Base-by-base conservation (phyloP, 92 coral and sea anemone genomes). In the Actinostola sp. region DNA sequence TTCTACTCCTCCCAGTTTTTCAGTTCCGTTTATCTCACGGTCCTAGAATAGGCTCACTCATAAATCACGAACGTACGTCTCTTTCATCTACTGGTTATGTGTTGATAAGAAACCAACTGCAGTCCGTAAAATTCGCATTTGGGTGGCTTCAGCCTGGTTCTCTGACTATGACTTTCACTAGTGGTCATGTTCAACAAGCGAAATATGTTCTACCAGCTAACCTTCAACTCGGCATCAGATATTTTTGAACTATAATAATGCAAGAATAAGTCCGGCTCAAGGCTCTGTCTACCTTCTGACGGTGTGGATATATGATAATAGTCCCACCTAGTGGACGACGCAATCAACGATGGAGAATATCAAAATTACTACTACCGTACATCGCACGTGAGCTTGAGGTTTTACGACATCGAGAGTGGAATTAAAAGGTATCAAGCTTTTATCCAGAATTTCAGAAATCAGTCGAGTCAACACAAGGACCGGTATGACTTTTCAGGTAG, bases 81-180 rank as follows among this genome's bases (percentile, higher is more conserved):
- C 72, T 94, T 29, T 74, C 3, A 84, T 58, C 19, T 61, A 71
- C 34, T 94, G 98, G 98, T 66, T 8, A 28, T 91, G 98, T 57
- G 75, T 61, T 7, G 98, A 94, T 73, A 63, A 75, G 13, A 89
- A 94, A 61, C 27, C 70, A 81, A 24, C 43, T 94, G 32, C 27
- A 71, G 43, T 72, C 84, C 11, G 83, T 82, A 27, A 75, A 75
- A 42, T 58, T 91, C 35, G 94, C 86, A 28, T 91, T 94, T 70
- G 98, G n/a, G n/a, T n/a, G 98, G 3, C 84, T 89, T n/a, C 92
- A 88, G 72, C 98, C 98, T 58, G 98, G 98, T 51, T 73, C 78
- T 46, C 76, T 13, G 89, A 88, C 55, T 29, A 75, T 84, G 84
- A 67, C 60, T 30, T 91, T 72, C 35, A 92, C 82, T 29, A 21